These are phyloP conservation scores for Halictus quadricinctus DNA, from an alignment of 2,888 invertebrate genomes.

Conservation along the genomic window DNA sequence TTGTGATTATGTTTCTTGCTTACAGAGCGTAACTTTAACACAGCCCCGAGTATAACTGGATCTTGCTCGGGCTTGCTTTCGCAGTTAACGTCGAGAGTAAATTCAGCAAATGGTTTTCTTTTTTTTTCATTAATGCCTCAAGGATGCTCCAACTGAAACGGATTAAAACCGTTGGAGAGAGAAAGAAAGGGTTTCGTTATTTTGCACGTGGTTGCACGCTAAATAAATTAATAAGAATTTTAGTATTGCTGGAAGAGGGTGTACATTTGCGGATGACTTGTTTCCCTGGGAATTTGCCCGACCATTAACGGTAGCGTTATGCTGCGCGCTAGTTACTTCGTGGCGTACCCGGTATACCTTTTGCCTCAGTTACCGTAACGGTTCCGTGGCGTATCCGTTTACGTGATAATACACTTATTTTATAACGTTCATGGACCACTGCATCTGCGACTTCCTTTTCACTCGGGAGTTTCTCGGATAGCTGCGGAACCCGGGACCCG, in stretches of 20 bases:
- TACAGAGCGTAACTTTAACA: slow-evolving; percentile 69
- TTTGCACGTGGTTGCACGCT: neutral
- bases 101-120: neutral
- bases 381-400: slow-evolving; percentile 71
- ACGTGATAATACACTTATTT: slow-evolving; percentile 68
- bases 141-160: neutral
- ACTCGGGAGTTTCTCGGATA: slow-evolving; percentile 26
- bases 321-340: slow-evolving; percentile 43
- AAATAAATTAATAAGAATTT: neutral
- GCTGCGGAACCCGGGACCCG: neutral
- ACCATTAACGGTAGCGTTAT: slow-evolving; percentile 33
- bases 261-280: neutral
- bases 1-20: slow-evolving; percentile 71
- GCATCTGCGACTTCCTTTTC: slow-evolving; percentile 31
- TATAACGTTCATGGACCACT: slow-evolving; percentile 46
- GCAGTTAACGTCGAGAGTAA: neutral
- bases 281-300: neutral
- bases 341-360: slow-evolving; percentile 51
- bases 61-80: slow-evolving; percentile 64
- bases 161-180: neutral
- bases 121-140: neutral
- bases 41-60: slow-evolving; percentile 71
- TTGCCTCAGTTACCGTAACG: slow-evolving; percentile 67
- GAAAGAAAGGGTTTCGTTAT: neutral
- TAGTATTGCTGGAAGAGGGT: neutral